Evolutionary conservation across 2,797 vertebrate species (phyloP).

Genomic region (Gouania willdenowi): DNA sequence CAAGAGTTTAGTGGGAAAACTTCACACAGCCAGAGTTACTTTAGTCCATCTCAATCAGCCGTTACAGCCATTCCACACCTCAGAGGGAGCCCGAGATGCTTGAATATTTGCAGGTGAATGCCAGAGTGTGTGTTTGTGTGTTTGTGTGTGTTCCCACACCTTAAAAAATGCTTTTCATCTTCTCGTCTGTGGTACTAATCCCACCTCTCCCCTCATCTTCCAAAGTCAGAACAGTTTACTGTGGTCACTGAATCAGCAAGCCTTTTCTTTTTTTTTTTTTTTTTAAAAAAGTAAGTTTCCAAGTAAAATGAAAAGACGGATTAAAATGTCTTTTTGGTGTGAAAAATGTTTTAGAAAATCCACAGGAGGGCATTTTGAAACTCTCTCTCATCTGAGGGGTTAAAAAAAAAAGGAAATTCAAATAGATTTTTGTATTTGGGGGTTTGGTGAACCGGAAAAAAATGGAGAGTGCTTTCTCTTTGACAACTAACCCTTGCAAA

Average conservation of each 20-base stretch:
- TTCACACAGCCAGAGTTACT: constrained; percentile 48
- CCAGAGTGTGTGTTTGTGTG: neutral
- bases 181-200: too few species aligned
- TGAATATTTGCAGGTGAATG: constrained; percentile 19
- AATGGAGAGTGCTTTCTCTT: constrained; percentile 8
- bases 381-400: constrained; percentile 6
- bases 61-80: constrained; percentile 19
- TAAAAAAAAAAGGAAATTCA: constrained; percentile 14
- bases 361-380: constrained; percentile 34
- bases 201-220: neutral
- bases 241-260: constrained; percentile 34
- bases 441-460: neutral
- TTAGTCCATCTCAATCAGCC: constrained; percentile 43
- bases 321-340: constrained; percentile 42
- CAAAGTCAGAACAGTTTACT: constrained; percentile 45
- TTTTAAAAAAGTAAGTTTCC: constrained; percentile 43
- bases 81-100: constrained; percentile 12
- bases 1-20: constrained; percentile 57
- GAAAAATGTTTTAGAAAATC: constrained; percentile 46
- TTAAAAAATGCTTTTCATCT: too few species aligned
- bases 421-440: constrained; percentile 12
- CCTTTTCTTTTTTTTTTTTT: constrained; percentile 32
- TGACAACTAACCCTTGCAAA: too few species aligned
- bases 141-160: too few species aligned
- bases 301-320: constrained; percentile 49